These are phyloP conservation scores for Mesocentrotus franciscanus DNA, from an alignment of 53 echinoderm and acorn worm genomes.

Conservation along the genomic window DNA sequence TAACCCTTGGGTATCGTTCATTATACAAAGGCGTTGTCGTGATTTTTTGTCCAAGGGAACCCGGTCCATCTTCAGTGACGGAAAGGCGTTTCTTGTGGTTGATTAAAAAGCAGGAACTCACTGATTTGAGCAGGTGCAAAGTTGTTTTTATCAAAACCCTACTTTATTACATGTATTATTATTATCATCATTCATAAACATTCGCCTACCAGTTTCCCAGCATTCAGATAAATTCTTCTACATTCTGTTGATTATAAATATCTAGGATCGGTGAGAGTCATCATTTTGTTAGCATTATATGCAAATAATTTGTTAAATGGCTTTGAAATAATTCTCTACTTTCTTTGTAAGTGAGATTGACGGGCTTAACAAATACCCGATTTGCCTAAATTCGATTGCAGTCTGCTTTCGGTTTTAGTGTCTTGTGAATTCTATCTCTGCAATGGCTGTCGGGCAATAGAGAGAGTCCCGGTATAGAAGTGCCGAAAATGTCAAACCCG, in stretches of 20 bases:
- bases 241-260: too few species aligned
- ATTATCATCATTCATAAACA: too few species aligned
- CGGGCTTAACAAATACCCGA: not conserved
- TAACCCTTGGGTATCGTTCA: constrained; percentile 14
- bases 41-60: not conserved
- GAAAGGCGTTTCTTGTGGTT: not conserved
- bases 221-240: too few species aligned
- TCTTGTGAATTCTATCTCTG: not conserved
- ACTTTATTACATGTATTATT: too few species aligned
- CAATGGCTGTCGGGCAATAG: not conserved
- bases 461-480: not conserved
- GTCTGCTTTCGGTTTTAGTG: not conserved
- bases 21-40: not conserved
- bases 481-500: constrained; percentile 32
- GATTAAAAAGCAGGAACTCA: not conserved
- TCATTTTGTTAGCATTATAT: too few species aligned
- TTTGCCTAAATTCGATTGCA: not conserved
- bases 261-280: too few species aligned
- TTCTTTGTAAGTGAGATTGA: not conserved
- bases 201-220: too few species aligned
- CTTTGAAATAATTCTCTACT: too few species aligned
- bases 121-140: not conserved
- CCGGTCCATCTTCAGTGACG: not conserved
- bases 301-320: too few species aligned
- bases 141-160: too few species aligned